phyloP scores from a whole-genome alignment of 2,797 vertebrate species.

The Tinamus major region DNA sequence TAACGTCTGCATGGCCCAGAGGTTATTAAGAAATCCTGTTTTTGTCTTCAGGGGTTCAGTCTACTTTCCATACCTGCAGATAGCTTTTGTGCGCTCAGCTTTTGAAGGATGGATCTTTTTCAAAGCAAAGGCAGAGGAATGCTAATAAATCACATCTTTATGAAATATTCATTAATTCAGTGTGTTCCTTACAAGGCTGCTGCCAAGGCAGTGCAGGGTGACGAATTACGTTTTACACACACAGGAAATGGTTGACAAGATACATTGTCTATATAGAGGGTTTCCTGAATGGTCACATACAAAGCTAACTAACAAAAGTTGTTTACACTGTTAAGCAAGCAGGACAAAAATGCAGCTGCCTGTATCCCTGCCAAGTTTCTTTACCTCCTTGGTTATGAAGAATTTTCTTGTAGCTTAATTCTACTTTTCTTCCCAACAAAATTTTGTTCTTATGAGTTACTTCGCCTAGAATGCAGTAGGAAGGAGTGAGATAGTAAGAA shows the following conservation, averaged over 20 bases:
- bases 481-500: conserved; percentile 26
- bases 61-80: conserved; percentile 71
- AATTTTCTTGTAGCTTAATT: conserved; percentile 30
- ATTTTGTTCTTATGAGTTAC: not conserved
- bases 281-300: conserved; percentile 65
- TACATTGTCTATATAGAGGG: conserved; percentile 70
- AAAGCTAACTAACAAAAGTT: conserved; percentile 73
- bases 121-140: conserved; percentile 73
- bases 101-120: conserved; percentile 73
- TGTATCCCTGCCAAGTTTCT: conserved; percentile 46
- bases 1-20: conserved; percentile 52
- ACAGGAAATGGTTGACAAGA: conserved; percentile 76
- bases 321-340: conserved; percentile 40
- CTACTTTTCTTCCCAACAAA: not conserved
- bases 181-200: conserved; percentile 72
- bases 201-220: conserved; percentile 73
- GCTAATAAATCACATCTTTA: conserved; percentile 81
- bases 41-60: conserved; percentile 70
- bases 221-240: conserved; percentile 76
- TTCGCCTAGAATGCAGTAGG: not conserved
- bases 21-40: conserved; percentile 70
- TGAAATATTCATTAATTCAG: conserved; percentile 82
- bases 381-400: conserved; percentile 29
- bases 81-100: conserved; percentile 67
- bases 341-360: conserved; percentile 51